These are phyloP conservation scores for Xiphophorus maculatus DNA, from an alignment of 2,113 vertebrate species.

Conservation along the genomic window DNA sequence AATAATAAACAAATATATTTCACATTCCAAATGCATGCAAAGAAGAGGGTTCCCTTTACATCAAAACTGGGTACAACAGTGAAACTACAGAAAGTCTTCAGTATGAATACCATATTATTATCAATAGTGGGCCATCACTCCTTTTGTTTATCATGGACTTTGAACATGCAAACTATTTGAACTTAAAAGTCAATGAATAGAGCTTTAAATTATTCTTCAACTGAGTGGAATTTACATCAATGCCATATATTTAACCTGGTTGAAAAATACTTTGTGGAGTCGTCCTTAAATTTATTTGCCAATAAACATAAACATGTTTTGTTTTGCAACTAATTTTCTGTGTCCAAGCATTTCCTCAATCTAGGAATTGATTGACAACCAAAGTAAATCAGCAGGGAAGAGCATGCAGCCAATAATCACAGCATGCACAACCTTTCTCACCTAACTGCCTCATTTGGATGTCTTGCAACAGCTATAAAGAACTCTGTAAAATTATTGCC, in stretches of 20 bases:
- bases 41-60: no score
- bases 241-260: neutral
- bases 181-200: neutral
- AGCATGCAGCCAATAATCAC: conserved; percentile 50
- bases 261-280: neutral
- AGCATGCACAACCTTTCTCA: conserved; percentile 52
- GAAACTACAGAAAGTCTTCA: no score
- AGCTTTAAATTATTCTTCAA: neutral
- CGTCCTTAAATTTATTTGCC: neutral
- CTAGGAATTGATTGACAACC: conserved; percentile 49
- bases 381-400: conserved; percentile 51
- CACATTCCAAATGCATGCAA: neutral
- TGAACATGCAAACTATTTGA: no score
- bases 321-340: conserved; percentile 24
- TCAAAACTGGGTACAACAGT: no score
- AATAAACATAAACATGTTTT: neutral
- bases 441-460: conserved; percentile 41
- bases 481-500: conserved; percentile 55
- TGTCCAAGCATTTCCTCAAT: conserved; percentile 6
- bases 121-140: no score
- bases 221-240: neutral
- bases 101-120: no score
- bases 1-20: neutral
- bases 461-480: conserved; percentile 39
- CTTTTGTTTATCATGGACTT: no score